Evolutionary conservation across 1,140 invertebrate species (phyloP).

Genomic region (Chlorops oryzae): DNA sequence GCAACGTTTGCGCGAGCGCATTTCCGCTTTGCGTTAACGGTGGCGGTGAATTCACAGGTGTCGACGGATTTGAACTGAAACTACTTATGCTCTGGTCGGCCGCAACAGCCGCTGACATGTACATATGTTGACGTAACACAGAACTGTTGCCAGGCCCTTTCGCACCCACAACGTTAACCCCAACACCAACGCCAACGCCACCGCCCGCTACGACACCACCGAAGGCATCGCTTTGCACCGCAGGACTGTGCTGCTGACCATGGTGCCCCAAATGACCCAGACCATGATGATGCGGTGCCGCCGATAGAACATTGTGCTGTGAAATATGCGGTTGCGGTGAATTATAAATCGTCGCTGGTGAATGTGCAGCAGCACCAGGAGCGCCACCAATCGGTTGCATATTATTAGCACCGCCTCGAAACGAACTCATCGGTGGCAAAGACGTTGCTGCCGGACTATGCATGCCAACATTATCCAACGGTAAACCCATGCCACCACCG

Average conservation of each 20-base stretch:
- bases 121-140: conserved; percentile 38
- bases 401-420: conserved; percentile 62
- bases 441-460: conserved; percentile 55
- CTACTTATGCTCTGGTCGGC: conserved; percentile 81
- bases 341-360: conserved; percentile 40
- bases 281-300: conserved; percentile 45
- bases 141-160: conserved; percentile 4
- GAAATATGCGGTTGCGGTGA: conserved; percentile 50
- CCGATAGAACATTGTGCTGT: conserved; percentile 33
- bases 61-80: conserved; percentile 87
- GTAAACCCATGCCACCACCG: conserved; percentile 27
- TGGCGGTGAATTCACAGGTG: conserved; percentile 79
- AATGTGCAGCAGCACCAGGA: conserved; percentile 24
- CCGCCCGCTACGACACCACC: conserved; percentile 61
- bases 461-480: conserved; percentile 26
- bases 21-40: conserved; percentile 57
- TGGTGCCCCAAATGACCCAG: conserved; percentile 48
- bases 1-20: conserved; percentile 18
- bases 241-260: conserved; percentile 46
- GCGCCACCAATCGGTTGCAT: conserved; percentile 40
- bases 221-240: conserved; percentile 58
- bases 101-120: conserved; percentile 30
- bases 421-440: conserved; percentile 90
- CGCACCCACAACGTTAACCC: conserved; percentile 3
- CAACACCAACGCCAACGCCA: conserved; percentile 45